Evolutionary conservation across 2,113 vertebrate genomes (phyloP).

Genomic region (Fregata magnificens): DNA sequence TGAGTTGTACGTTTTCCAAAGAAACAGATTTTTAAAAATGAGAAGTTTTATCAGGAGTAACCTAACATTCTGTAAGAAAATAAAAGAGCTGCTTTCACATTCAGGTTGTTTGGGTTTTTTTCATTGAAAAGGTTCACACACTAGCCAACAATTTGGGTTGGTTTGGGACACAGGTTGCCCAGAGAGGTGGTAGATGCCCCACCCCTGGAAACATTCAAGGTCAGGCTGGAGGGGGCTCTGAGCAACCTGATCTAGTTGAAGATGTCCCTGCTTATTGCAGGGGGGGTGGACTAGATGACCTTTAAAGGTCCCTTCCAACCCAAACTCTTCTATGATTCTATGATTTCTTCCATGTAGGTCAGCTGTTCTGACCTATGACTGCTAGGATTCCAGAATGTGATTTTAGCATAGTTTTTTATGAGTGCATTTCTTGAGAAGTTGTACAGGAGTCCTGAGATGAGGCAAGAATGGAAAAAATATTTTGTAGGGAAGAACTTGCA

Average conservation of each 20-base stretch:
- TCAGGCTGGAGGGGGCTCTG: too few relatives aligned
- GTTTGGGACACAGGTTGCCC: not conserved
- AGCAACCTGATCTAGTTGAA: too few relatives aligned
- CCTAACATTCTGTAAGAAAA: not conserved
- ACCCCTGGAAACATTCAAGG: too few relatives aligned
- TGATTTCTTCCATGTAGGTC: not conserved
- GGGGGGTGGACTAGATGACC: too few relatives aligned
- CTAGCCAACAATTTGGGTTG: not conserved
- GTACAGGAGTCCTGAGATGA: not conserved
- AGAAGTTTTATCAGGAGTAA: not conserved
- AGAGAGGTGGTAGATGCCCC: too few relatives aligned
- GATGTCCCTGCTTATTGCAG: too few relatives aligned
- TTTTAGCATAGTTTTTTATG: not conserved
- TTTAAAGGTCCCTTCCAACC: too few relatives aligned
- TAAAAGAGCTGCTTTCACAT: not conserved
- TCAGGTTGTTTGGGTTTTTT: not conserved
- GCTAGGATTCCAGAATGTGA: not conserved
- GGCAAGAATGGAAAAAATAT: not conserved
- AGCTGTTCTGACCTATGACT: not conserved
- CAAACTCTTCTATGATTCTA: too few relatives aligned
- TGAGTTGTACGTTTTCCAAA: not conserved
- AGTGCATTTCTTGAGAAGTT: not conserved
- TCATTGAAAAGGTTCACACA: not conserved
- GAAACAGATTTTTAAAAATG: not conserved
- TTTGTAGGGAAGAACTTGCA: not conserved